Conservation (phyloP, 2,888 invertebrate genomes). For the Ophraella communa region DNA sequence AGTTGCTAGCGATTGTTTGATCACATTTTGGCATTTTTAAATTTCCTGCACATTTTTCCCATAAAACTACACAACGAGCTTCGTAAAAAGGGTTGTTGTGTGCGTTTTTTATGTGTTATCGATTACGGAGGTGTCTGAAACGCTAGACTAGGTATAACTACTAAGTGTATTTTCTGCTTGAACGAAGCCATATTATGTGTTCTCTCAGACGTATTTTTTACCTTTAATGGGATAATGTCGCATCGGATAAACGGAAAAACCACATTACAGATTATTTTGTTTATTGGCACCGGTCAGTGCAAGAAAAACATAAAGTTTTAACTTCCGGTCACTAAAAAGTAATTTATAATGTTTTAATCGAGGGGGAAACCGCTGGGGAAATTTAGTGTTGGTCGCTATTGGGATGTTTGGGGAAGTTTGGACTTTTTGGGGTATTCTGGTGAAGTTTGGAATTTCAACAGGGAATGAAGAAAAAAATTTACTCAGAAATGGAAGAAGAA, state of each 20-base stretch:
- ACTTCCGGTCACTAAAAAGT: too few species aligned
- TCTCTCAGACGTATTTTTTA: constrained; percentile 47
- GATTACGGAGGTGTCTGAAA: constrained; percentile 28
- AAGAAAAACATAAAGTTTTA: too few species aligned
- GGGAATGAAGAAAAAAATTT: too few species aligned
- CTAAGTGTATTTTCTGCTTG: constrained; percentile 26
- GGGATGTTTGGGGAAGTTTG: too few species aligned
- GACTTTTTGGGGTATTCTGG: too few species aligned
- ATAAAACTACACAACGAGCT: not conserved
- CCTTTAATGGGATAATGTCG: constrained; percentile 46
- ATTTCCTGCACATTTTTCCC: not conserved
- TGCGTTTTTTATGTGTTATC: constrained; percentile 28
- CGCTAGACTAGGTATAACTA: constrained; percentile 11
- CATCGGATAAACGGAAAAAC: constrained; percentile 45
- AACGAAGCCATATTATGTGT: constrained; percentile 40
- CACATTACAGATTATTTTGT: constrained; percentile 34
- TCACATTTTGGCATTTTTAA: not conserved
- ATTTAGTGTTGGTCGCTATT: too few species aligned
- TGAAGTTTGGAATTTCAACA: too few species aligned
- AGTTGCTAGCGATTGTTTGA: not conserved
- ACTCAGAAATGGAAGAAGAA: too few species aligned
- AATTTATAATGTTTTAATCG: too few species aligned
- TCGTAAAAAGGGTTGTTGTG: constrained; percentile 31
- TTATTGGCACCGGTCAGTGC: too few species aligned
- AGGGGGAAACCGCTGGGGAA: too few species aligned